These are phyloP conservation scores for Caenorhabditis doughertyi DNA, from an alignment of 2,888 invertebrate genomes.

Conservation along the genomic window DNA sequence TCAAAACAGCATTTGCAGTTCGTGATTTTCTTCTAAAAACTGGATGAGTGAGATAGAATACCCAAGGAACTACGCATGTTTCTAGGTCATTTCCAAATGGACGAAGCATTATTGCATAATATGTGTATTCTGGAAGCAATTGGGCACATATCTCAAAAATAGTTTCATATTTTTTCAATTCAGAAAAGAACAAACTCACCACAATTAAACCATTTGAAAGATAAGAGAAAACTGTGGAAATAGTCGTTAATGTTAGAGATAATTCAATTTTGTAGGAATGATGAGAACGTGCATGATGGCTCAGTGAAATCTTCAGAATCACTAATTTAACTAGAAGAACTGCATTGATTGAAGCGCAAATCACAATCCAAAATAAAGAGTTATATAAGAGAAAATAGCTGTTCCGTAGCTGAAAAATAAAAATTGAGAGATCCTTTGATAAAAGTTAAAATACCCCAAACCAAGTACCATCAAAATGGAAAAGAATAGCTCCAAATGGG, in stretches of 20 bases:
- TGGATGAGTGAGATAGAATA: conserved; percentile 54
- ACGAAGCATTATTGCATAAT: conserved; percentile 39
- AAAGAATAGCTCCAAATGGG: conserved; percentile 31
- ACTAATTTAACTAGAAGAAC: conserved; percentile 7
- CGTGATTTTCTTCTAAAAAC: conserved; percentile 25
- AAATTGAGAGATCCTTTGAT: neutral
- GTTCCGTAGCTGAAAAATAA: neutral
- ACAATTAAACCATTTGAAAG: conserved; percentile 29
- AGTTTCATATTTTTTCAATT: too few relatives aligned
- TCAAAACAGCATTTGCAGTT: too few relatives aligned
- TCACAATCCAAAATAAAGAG: conserved; percentile 13
- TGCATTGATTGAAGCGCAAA: conserved; percentile 2
- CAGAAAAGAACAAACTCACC: neutral
- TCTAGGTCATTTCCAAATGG: conserved; percentile 51
- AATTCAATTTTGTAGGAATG: conserved; percentile 7
- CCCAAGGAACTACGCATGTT: conserved; percentile 42
- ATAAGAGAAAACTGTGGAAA: conserved; percentile 48
- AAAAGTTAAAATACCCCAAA: too few relatives aligned
- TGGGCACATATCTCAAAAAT: conserved; percentile 19
- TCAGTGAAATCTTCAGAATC: conserved; percentile 1
- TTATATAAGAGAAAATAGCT: conserved; percentile 21
- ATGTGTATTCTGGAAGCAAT: conserved; percentile 4
- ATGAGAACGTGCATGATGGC: neutral
- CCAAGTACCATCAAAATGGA: neutral
- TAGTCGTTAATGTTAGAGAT: conserved; percentile 24